Evolutionary conservation across 37 sponge, comb jelly and placozoan species (phyloP), one percentile per base, ranked within the genome.

Genomic region (Spongilla lacustris): DNA sequence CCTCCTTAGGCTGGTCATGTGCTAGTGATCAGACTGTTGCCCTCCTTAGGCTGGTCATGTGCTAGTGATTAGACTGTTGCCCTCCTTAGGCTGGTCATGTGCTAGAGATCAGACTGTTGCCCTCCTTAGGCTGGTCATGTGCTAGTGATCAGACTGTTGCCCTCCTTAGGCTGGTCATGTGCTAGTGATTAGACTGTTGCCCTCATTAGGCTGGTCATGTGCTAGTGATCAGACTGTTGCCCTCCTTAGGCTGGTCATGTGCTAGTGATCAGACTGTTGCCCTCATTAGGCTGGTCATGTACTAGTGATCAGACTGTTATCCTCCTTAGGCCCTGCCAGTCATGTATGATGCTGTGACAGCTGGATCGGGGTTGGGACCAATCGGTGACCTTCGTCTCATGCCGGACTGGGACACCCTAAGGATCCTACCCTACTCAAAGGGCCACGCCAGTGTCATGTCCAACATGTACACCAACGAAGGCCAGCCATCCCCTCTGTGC

Each of bases 341-440:
- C 10, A 81, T 81, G 69, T 69, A 81, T 38, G 88, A 87, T 81
- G 71, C 36, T 37, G 41, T 49, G 14, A 24, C 68, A 29, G 27
- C 49, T 29, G 76, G 26, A 28, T 34, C 68, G 5, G 89, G 83
- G 5, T 35, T 88, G 24, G 83, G 76, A 35, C 69, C 74, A 5
- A 58, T 82, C 14, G 83, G 83, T 23, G 89, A 82, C 38, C 37
- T 88, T 24, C 83, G 82, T 50, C 76, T 88, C 32, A 75, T 66
- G 75, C 81, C 77, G 9, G 89, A 88, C 78, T 75, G 68, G 76
- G 66, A 75, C 29, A 74, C 89, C 12, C 37, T 88, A 27, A 33
- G 66, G n/a, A 82, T 67, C 19, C 68, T 82, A 5, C 89, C 89
- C 22, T 88, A 82, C 31, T 68, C 75, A 1, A 67, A 13, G 14